Evolutionary conservation across 1,140 invertebrate species (phyloP), one percentile per base, ranked within the genome.

Genomic region (Pentalonia nigronervosa): DNA sequence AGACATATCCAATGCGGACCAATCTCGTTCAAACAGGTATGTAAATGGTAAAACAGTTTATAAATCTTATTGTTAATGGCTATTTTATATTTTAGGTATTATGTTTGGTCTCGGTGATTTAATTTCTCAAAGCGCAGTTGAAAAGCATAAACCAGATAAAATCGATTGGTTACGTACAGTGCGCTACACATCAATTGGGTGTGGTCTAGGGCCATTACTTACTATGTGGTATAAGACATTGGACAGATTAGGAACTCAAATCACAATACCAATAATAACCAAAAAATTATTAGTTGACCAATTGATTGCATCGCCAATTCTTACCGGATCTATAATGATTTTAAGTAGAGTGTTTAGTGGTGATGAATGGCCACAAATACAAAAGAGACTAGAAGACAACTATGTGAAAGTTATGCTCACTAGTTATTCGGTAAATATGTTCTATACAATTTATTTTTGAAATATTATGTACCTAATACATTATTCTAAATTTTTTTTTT

Each of bases 281-380:
- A 97, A 97, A 95, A 98, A 98, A 96, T 96, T 98, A 30, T 95
- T 96, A n/a, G 95, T 96, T 41, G 98, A 99, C 96, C 98, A 99
- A 95, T 90, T 95, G 8, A 41, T 96, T 21, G 98, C 97, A 95
- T 97, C 96, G 25, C 97, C 97, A 84, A 94, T 95, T 86, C 97
- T 98, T 94, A 95, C 97, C 83, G 95, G 95, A 36, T 94, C 96
- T 86, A 95, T 97, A 93, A 94, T 97, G 6, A 95, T 95, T 23
- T 48, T 95, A 45, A 95, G 98, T 93, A 96, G 96, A 11, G 94
- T 94, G 41, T 94, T 97, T 36, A 96, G 98, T 94, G 96, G 97
- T 11, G 96, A 97, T 94, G 94, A 95, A 81, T 94, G 96, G 17
- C 94, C 96, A 3, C 94, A 95, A 34, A 96, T 97, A 89, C 96